Base-by-base conservation (phyloP, 2,888 invertebrate species). In the Pycnomerus fuliginosus region DNA sequence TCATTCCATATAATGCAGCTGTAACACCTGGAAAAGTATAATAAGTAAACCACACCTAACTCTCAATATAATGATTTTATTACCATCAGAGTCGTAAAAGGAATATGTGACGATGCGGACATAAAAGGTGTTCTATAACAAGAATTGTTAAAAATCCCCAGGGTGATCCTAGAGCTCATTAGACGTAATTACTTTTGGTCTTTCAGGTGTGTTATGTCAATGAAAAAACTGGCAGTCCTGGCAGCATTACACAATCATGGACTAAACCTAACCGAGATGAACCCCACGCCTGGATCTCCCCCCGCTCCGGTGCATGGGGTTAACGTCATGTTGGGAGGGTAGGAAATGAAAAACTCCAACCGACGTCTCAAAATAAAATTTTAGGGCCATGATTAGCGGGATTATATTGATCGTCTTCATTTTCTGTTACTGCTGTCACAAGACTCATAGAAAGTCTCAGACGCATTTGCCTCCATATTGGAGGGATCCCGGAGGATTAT, bases 301-400 rank as follows among this genome's bases (percentile, higher is more conserved):
- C 62, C 61, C 61, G 61, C 60, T 44, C 74, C 76, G 59, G 69
- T 78, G 50, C 77, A 82, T 65, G 82, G 81, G 58, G 80, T 83
- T 64, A 88, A 88, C 72, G 77, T 88, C 55, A 78, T 88, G 59
- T 80, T 89, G 57, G 85, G 87, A 73, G 87, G 88, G 88, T 88
- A 71, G 78, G 84, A 20, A 20, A 20, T 5, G 20, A 20, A 20
- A 20, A 20, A 20, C 8, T 20, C 8, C 20, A 8, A 20, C 8
- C 20, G 20, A 20, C 5, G 20, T 20, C 20, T 7, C 39, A 5
- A 20, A 20, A 7, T 20, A 20, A 20, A 7, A 10, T 73, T 76
- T 38, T 75, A 89, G 89, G 65, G 85, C 84, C 27, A 87, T 88
- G 77, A 72, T 89, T 58, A 86, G 87, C 65, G 84, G 87, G 16